Evolutionary conservation across 2,113 vertebrate species (phyloP).

Genomic region (Nycticebus coucang): DNA sequence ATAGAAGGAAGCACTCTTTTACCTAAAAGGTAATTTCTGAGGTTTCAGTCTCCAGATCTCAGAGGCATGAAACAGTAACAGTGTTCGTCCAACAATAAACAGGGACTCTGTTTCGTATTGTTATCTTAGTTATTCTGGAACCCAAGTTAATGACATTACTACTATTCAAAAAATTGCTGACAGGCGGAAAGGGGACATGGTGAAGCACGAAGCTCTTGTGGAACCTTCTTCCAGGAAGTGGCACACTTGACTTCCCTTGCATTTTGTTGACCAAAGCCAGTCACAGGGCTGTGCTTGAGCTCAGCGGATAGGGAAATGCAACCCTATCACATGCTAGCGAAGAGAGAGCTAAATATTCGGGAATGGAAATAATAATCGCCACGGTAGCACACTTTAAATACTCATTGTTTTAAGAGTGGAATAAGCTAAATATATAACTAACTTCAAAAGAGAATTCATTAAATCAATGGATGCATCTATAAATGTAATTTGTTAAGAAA

Average conservation of each 20-base stretch:
- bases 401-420: neutral
- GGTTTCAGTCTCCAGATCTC: neutral
- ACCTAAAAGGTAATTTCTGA: neutral
- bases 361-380: neutral
- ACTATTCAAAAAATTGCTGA: neutral
- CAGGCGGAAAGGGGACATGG: neutral
- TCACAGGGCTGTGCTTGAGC: too few relatives aligned
- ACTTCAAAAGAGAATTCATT: neutral
- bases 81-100: too few relatives aligned
- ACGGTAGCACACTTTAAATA: neutral
- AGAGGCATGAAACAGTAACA: neutral
- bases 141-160: neutral
- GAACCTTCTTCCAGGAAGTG: neutral
- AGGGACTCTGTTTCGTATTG: neutral
- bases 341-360: neutral
- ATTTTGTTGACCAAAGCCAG: neutral
- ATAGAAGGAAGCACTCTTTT: neutral
- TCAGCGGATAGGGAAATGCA: neutral
- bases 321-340: neutral
- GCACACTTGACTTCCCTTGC: neutral
- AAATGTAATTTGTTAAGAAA: neutral
- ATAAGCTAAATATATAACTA: neutral
- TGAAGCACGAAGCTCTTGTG: neutral
- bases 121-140: neutral
- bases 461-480: neutral